Evolutionary conservation across 2,113 vertebrate species (phyloP).

Genomic region (Rhineura floridana): DNA sequence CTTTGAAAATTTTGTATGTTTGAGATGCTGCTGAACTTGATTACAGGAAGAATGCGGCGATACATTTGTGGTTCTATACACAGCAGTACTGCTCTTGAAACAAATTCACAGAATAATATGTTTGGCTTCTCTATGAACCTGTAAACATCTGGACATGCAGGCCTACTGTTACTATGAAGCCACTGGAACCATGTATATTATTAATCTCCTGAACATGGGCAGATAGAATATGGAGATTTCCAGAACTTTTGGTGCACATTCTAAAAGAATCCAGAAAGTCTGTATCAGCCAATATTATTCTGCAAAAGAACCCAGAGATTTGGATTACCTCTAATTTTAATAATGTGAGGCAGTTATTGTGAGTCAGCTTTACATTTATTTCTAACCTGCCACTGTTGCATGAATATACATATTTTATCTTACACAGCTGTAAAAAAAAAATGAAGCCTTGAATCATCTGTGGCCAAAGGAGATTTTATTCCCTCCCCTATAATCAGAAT

Average conservation of each 20-base stretch:
- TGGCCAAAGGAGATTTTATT: conserved; percentile 37
- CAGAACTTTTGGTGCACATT: background rate
- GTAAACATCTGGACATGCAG: too few relatives aligned
- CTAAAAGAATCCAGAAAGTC: background rate
- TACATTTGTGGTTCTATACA: too few relatives aligned
- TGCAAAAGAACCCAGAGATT: background rate
- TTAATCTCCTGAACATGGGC: too few relatives aligned
- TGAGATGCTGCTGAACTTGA: too few relatives aligned
- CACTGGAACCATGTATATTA: too few relatives aligned
- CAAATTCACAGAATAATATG: too few relatives aligned
- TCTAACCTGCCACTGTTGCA: background rate
- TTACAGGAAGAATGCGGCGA: background rate
- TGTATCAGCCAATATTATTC: background rate
- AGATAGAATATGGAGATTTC: too few relatives aligned
- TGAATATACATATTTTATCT: conserved; percentile 30
- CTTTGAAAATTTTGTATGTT: background rate
- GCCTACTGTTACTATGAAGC: too few relatives aligned
- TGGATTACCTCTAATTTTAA: too few relatives aligned
- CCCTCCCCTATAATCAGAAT: conserved; percentile 7
- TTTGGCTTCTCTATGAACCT: too few relatives aligned
- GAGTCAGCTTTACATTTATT: background rate
- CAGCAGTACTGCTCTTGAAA: background rate
- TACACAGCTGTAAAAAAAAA: conserved; percentile 17
- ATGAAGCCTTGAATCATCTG: conserved; percentile 24
- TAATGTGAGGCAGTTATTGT: background rate